These are phyloP conservation scores for Vultur gryphus DNA, from an alignment of 2,797 vertebrate genomes.

Conservation along the genomic window DNA sequence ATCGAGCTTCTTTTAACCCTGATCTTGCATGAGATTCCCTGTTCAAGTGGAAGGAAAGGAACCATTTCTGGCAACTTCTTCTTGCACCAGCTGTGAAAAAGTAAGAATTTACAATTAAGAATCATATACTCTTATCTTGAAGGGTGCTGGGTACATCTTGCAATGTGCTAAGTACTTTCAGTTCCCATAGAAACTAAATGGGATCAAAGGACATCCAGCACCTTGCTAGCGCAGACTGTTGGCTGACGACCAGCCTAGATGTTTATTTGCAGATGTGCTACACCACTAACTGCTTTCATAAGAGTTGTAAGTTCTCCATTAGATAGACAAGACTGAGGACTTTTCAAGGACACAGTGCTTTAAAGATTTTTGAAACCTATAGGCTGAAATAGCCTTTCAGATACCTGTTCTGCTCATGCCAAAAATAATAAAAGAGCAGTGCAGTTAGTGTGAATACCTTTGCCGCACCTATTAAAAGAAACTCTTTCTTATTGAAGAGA, in stretches of 20 bases:
- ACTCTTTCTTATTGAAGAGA: neutral
- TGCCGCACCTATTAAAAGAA: neutral
- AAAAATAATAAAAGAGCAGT: neutral
- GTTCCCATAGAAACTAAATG: slow-evolving; percentile 20
- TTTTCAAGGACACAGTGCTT: neutral
- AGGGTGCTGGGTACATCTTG: neutral
- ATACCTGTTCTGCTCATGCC: neutral
- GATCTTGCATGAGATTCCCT: neutral
- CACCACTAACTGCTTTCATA: neutral
- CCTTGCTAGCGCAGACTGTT: neutral
- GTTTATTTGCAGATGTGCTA: slow-evolving; percentile 15
- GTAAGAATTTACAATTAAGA: neutral
- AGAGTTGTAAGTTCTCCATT: neutral
- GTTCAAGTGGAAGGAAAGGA: neutral
- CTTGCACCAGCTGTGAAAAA: neutral
- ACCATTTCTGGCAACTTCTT: neutral
- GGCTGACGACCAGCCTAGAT: neutral
- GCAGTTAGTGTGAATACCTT: neutral
- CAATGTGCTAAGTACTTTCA: neutral
- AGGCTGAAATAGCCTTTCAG: neutral
- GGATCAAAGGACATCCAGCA: slow-evolving; percentile 14
- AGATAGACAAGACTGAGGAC: neutral
- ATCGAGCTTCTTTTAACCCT: neutral
- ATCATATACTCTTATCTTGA: neutral
- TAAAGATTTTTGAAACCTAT: neutral